Conservation (phyloP, 2,888 invertebrate genomes). For the Hirtodrosophila confusa region DNA sequence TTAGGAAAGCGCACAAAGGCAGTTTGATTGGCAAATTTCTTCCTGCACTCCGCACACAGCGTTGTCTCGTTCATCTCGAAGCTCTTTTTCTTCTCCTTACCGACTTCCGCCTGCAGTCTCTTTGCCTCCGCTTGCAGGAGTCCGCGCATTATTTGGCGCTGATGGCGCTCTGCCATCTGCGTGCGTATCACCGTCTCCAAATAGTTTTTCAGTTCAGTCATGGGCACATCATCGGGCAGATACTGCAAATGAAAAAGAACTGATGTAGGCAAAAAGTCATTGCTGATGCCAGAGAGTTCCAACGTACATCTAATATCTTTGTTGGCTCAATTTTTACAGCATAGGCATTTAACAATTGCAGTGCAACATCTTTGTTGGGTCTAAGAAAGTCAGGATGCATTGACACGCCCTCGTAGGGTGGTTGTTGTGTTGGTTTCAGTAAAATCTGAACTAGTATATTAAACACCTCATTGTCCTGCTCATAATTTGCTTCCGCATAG, state of each 20-base stretch:
- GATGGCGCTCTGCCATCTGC: conserved; percentile 89
- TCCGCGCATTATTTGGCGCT: conserved; percentile 91
- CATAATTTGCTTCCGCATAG: conserved; percentile 91
- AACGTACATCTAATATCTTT: conserved; percentile 86
- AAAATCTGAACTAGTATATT: conserved; percentile 84
- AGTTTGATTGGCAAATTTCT: conserved; percentile 96
- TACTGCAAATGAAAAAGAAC: conserved; percentile 84
- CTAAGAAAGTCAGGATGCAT: conserved; percentile 87
- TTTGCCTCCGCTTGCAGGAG: conserved; percentile 93
- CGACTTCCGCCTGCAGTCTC: conserved; percentile 91
- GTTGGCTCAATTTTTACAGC: conserved; percentile 93
- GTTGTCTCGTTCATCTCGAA: conserved; percentile 94
- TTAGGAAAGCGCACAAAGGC: conserved; percentile 96
- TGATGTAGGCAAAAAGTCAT: not conserved
- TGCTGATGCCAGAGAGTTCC: too few relatives aligned
- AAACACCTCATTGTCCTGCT: conserved; percentile 82
- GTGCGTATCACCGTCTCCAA: conserved; percentile 91
- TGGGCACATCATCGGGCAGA: conserved; percentile 91
- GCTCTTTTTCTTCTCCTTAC: conserved; percentile 92
- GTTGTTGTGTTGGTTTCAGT: conserved; percentile 84
- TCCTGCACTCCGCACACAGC: conserved; percentile 96
- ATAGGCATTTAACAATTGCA: conserved; percentile 92
- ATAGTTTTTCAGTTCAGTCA: conserved; percentile 91
- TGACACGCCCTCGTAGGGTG: conserved; percentile 81
- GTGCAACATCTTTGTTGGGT: conserved; percentile 91